Evolutionary conservation across 2,113 vertebrate genomes (phyloP), one percentile per base, ranked within the genome.

Genomic region (Gorilla gorilla): DNA sequence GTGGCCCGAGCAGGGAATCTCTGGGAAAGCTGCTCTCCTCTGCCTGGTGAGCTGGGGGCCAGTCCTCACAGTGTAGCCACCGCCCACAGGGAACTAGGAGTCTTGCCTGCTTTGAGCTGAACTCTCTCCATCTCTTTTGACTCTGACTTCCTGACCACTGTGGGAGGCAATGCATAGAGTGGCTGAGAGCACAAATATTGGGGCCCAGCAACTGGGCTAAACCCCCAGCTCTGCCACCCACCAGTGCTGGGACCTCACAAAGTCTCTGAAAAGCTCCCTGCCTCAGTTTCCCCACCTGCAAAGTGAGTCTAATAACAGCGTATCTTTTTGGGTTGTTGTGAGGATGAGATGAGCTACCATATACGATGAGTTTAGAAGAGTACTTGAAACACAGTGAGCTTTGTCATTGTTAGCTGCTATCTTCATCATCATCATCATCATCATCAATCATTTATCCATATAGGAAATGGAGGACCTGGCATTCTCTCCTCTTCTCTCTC

Each of bases 81-180:
- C 0, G 32, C 3, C 10, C 35, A 0, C 0, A 5, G 40, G 25
- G 22, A 27, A 12, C 4, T 10, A 0, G 7, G 68, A 30, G n/a
- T 38, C 32, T 55, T n/a, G 1, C 1, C 30, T 5, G 3, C 12
- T 5, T 2, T 3, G 48, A 70, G 50, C 57, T 13, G 35, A 40
- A 27, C 43, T n/a, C 18, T 43, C 25, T 66, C 13, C n/a, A 3
- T 61, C n/a, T 43, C 0, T 43, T 72, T 90, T 4, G 17, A 92
- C 22, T 43, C 25, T 17, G 50, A 43, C 18, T 30, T 11, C 50
- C 59, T 2, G 43, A 75, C 25, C 11, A 2, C 40, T 25, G 48
- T 5, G 43, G 70, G 27, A 89, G 11, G 55, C n/a, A 45, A 16
- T 22, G 1, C 0, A 5, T 3, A 4, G 1, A 23, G 45, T 8